Percentiles rank a stretch among this genome's conserved stretches.
Conservation (phyloP, 2,113 vertebrate genomes). For the Hiodon tergisus region DNA sequence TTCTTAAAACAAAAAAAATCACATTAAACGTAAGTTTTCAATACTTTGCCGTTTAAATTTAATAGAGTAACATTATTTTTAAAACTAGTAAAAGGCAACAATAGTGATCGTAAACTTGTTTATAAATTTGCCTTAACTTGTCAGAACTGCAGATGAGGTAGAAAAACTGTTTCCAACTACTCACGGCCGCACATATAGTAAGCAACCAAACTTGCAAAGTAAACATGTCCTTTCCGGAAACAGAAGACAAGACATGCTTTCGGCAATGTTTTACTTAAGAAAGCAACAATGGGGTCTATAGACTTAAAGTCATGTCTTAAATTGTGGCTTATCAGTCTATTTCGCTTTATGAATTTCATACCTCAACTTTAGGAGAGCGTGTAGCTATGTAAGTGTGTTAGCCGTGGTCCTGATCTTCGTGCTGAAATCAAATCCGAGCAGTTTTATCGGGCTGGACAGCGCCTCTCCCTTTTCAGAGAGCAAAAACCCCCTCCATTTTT, state of each 20-base stretch:
- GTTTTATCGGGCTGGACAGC: slow-evolving; percentile 83
- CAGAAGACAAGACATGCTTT: slow-evolving; percentile 16
- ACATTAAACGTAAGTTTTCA: no score
- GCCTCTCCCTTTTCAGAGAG: slow-evolving; percentile 54
- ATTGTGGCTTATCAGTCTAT: not conserved
- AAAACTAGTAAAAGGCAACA: no score
- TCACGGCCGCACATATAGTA: slow-evolving; percentile 5
- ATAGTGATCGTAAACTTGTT: no score
- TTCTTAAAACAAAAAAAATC: no score
- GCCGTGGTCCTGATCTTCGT: slow-evolving; percentile 60
- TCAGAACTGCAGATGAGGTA: not conserved
- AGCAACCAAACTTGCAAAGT: slow-evolving; percentile 10
- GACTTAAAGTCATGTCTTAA: no score
- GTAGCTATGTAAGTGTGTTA: slow-evolving; percentile 46
- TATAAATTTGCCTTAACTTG: not conserved
- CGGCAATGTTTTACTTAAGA: not conserved
- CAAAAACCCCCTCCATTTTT: slow-evolving; percentile 60
- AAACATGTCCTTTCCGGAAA: slow-evolving; percentile 34
- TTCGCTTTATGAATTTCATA: slow-evolving; percentile 5
- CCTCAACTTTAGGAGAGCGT: not conserved
- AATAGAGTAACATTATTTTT: no score
- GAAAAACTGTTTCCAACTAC: slow-evolving; percentile 35
- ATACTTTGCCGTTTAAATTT: no score
- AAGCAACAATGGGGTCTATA: not conserved
- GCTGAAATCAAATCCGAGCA: slow-evolving; percentile 46